Conservation (phyloP, 2,113 vertebrate species). For the Brachyhypopomus gauderio region DNA sequence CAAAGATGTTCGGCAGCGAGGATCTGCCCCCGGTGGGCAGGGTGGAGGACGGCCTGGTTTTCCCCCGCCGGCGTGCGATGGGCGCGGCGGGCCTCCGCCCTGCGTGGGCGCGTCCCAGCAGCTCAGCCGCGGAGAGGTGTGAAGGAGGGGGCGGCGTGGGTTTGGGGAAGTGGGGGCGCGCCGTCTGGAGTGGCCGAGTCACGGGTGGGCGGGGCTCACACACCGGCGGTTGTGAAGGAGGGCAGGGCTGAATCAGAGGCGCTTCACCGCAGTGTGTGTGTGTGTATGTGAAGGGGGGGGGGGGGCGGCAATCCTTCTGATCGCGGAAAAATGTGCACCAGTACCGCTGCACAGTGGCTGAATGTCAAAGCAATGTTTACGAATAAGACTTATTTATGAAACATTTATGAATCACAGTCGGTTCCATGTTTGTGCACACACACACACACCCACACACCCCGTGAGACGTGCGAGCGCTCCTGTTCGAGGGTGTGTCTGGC, state of each 20-base stretch:
- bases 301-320: not conserved
- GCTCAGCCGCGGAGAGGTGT: not conserved
- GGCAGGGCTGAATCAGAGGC: slow-evolving; percentile 36
- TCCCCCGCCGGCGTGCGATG: slow-evolving; percentile 28
- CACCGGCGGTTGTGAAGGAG: slow-evolving; percentile 14
- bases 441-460: not conserved
- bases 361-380: slow-evolving; percentile 41
- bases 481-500: slow-evolving; percentile 33
- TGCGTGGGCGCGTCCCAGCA: not conserved
- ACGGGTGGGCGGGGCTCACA: slow-evolving; percentile 2
- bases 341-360: not conserved
- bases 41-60: slow-evolving; percentile 46
- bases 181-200: slow-evolving; percentile 2
- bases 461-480: slow-evolving; percentile 30
- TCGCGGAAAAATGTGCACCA: slow-evolving; percentile 14
- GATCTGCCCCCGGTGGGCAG: slow-evolving; percentile 21
- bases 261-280: slow-evolving; percentile 33
- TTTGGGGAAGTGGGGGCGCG: slow-evolving; percentile 13
- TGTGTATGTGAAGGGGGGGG: too few relatives aligned
- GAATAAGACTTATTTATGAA: slow-evolving; percentile 30
- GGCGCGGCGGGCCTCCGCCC: not conserved
- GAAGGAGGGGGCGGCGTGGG: not conserved
- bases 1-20: slow-evolving; percentile 37
- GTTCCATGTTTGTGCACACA: slow-evolving; percentile 4
- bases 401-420: slow-evolving; percentile 28